These are phyloP conservation scores for Philopotamus ludificatus DNA, from an alignment of 1,140 invertebrate species.

Conservation along the genomic window DNA sequence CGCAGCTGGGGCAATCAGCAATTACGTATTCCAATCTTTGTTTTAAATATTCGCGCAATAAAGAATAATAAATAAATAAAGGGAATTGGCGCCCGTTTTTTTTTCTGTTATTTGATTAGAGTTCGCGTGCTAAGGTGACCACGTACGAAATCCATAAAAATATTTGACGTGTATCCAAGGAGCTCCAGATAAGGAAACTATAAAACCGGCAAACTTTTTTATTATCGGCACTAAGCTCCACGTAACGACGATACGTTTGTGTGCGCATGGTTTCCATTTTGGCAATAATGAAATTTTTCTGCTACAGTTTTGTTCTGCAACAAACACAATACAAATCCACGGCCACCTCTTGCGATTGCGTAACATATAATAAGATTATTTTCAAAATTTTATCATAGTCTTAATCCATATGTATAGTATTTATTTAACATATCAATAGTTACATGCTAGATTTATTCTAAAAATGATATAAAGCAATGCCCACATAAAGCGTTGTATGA, in stretches of 20 bases:
- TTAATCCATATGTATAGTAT: too few species aligned
- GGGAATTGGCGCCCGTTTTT: background rate
- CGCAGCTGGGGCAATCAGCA: background rate
- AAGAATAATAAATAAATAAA: background rate
- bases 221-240: background rate
- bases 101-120: background rate
- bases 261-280: too few species aligned
- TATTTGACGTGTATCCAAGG: conserved; percentile 25
- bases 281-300: too few species aligned
- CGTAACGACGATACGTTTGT: background rate
- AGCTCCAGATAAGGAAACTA: conserved; percentile 25
- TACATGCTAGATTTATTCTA: too few species aligned
- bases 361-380: too few species aligned
- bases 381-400: too few species aligned
- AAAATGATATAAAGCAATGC: too few species aligned
- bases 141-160: conserved; percentile 21
- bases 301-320: too few species aligned
- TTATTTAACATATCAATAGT: too few species aligned
- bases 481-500: too few species aligned
- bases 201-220: conserved; percentile 7
- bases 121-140: conserved; percentile 3
- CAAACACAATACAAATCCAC: too few species aligned
- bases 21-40: background rate
- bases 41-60: background rate
- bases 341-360: too few species aligned